Evolutionary conservation across 2,113 vertebrate species (phyloP), one percentile per base, ranked within the genome.

Genomic region (Sphaerodactylus townsendi): DNA sequence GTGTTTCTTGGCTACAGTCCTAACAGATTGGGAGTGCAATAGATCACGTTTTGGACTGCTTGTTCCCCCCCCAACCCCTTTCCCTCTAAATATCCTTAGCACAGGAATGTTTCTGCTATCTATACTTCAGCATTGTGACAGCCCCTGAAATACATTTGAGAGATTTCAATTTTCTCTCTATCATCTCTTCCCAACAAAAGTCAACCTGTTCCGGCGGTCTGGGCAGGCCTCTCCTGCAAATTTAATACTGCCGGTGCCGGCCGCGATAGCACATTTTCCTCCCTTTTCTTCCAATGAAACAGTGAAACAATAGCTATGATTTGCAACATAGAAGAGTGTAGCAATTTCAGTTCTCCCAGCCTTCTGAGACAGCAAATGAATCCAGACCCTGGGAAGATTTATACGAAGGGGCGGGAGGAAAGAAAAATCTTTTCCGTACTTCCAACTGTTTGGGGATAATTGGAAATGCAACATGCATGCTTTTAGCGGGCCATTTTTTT

Each of bases 271-370:
- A 89, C 87, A 82, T 4, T 3, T 28, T 30, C 50, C 14, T 1
- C 33, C 8, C 33, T 21, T 7, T 8, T 21, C 2, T 14, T 33
- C 15, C 85, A 90, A 72, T 37, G 81, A 78, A 88, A 82, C 80
- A 92, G 88, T 88, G 90, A 91, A 93, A 93, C 88, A 92, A 74
- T 85, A 81, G 44, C 71, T 83, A 25, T 86, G 85, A 95, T 92
- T 87, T 87, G 88, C 70, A 89, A 73, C 65, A 85, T 73, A 72
- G 71, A 87, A 77, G 79, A 85, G 85, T 50, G 17, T 44, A 76
- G 77, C 79, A 86, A 92, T 95, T 93, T 81, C 84, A 87, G 73
- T 66, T 83, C 87, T 91, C 87, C 75, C 85, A 70, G 50, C 90
- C 41, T 77, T 74, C 70, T 86, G 86, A 75, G 85, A 79, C 79